Conservation (phyloP, 2,888 invertebrate species). For the Calephelis perditalis region DNA sequence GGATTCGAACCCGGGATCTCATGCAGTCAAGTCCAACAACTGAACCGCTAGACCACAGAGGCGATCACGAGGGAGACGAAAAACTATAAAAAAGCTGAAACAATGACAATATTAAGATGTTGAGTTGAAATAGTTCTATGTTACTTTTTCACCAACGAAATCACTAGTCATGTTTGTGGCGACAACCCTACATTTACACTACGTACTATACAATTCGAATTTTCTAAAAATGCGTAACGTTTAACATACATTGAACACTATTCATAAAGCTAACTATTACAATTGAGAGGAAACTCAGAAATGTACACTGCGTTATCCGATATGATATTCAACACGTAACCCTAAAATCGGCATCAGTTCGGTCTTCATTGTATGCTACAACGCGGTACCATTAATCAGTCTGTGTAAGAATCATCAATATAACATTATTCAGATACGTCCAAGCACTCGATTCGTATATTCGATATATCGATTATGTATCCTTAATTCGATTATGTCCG, state of each 20-base stretch:
- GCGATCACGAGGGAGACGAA: too few relatives aligned
- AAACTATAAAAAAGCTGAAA: too few relatives aligned
- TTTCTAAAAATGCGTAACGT: constrained; percentile 14
- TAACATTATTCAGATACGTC: constrained; percentile 70
- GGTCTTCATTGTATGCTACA: constrained; percentile 63
- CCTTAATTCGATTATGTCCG: constrained; percentile 67
- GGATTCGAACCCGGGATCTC: too few relatives aligned
- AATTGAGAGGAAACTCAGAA: constrained; percentile 30
- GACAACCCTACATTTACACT: constrained; percentile 64
- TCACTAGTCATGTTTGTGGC: constrained; percentile 69
- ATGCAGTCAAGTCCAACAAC: too few relatives aligned
- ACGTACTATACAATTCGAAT: constrained; percentile 30
- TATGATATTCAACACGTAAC: constrained; percentile 30
- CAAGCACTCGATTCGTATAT: constrained; percentile 70
- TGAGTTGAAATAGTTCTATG: neutral
- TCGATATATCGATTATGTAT: constrained; percentile 68
- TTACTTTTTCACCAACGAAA: constrained; percentile 43
- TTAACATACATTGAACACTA: constrained; percentile 15
- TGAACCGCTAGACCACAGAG: too few relatives aligned
- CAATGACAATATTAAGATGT: too few relatives aligned
- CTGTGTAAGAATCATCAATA: constrained; percentile 74
- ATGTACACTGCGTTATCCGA: constrained; percentile 34
- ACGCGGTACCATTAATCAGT: constrained; percentile 73
- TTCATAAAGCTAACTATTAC: constrained; percentile 32
- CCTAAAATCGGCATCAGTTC: constrained; percentile 44